A percentile compares a stretch with the other conserved stretches of the same genome.
Conservation (phyloP, 2,113 vertebrate genomes). For the Pseudonaja textilis region DNA sequence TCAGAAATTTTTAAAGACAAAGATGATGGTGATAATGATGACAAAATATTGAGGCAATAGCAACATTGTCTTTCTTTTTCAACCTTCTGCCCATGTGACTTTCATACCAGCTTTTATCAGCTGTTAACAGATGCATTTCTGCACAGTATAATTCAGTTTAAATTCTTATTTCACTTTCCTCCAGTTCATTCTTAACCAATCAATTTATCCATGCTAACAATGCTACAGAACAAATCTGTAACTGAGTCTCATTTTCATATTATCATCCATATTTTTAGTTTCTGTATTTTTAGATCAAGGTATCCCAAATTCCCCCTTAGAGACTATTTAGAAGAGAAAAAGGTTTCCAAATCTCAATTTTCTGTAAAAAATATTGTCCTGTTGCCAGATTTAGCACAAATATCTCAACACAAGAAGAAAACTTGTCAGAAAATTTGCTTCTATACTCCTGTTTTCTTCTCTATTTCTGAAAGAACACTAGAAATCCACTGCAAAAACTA, state of each 20-base stretch:
- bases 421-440: background rate
- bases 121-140: background rate
- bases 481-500: background rate
- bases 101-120: conserved; percentile 32
- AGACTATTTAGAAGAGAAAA: conserved; percentile 12
- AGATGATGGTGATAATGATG: background rate
- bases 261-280: background rate
- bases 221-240: conserved; percentile 65
- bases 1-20: background rate
- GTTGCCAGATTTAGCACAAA: conserved; percentile 3
- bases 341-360: background rate
- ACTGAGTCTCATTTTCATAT: conserved; percentile 49
- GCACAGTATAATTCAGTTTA: conserved; percentile 8
- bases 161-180: conserved; percentile 69
- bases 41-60: background rate
- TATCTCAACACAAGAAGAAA: background rate
- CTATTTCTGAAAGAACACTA: background rate
- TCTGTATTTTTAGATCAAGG: background rate
- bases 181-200: conserved; percentile 58
- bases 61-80: conserved; percentile 21
- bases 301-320: background rate
- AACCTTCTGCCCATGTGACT: conserved; percentile 6
- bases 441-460: background rate
- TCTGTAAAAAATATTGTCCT: conserved; percentile 11
- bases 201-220: conserved; percentile 63